Evolutionary conservation across 2,888 invertebrate genomes (phyloP).

Genomic region (Philereme vetulata): DNA sequence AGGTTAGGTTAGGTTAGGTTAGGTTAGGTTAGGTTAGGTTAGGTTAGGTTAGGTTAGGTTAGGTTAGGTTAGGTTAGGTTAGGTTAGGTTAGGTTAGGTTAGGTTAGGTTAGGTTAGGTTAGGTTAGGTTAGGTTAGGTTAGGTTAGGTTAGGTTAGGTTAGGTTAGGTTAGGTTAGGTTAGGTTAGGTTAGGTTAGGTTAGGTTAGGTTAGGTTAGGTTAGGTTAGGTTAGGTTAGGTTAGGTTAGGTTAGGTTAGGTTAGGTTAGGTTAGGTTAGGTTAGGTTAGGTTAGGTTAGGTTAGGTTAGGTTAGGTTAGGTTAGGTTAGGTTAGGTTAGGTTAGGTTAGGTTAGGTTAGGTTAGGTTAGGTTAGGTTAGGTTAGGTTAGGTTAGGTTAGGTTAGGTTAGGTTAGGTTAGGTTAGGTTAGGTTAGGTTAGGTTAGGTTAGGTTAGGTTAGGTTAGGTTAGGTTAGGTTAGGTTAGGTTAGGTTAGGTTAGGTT

Average conservation of each 20-base stretch:
- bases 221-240: conserved; percentile 16
- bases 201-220: conserved; percentile 16
- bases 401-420: conserved; percentile 14
- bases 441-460: conserved; percentile 12
- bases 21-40: conserved; percentile 9
- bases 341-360: conserved; percentile 17
- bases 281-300: conserved; percentile 16
- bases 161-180: conserved; percentile 18
- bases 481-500: conserved; percentile 9
- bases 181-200: conserved; percentile 17
- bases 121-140: conserved; percentile 12
- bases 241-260: conserved; percentile 17
- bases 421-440: conserved; percentile 15
- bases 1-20: conserved; percentile 9
- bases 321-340: conserved; percentile 18
- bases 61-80: conserved; percentile 9
- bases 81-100: conserved; percentile 9
- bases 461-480: conserved; percentile 9
- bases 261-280: conserved; percentile 18
- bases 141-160: conserved; percentile 11
- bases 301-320: conserved; percentile 18
- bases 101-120: conserved; percentile 9
- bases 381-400: conserved; percentile 14
- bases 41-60: conserved; percentile 7
- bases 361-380: conserved; percentile 16